Percentiles rank a stretch among this genome's conserved stretches.
These are phyloP conservation scores for Castor canadensis DNA, from an alignment of 2,113 vertebrate genomes.

Conservation along the genomic window DNA sequence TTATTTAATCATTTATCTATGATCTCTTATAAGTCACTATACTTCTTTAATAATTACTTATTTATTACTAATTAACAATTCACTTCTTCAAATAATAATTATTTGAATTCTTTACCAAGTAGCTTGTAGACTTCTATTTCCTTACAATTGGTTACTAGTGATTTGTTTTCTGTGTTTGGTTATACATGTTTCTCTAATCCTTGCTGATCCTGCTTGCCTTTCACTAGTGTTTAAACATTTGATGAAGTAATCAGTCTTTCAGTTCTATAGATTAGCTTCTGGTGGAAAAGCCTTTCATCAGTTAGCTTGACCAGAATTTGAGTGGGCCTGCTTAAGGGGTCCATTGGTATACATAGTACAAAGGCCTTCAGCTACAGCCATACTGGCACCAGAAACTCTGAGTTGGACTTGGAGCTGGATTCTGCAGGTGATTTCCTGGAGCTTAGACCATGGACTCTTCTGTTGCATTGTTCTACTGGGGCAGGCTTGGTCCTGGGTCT, in stretches of 20 bases:
- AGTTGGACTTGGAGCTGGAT: not conserved
- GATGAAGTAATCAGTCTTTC: not conserved
- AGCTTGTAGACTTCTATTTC: not conserved
- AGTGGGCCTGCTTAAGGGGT: rapidly evolving
- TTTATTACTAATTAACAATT: too few species aligned
- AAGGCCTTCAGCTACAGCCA: too few species aligned
- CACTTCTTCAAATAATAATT: too few species aligned
- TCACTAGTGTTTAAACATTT: not conserved
- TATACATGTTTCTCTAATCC: not conserved
- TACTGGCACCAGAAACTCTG: not conserved
- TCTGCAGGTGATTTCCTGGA: too few species aligned
- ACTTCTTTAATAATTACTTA: not conserved
- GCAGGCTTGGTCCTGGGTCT: not conserved
- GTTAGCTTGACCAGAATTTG: too few species aligned
- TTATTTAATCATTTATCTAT: not conserved
- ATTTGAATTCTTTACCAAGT: not conserved
- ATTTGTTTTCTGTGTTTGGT: not conserved
- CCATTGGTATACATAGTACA: too few species aligned
- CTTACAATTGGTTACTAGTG: not conserved
- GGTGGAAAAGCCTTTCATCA: not conserved
- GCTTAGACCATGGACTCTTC: too few species aligned
- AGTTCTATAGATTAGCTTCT: not conserved
- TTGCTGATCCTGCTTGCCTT: not conserved
- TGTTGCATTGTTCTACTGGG: not conserved
- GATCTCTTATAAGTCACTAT: not conserved